These are phyloP conservation scores for Aphaenogaster ashmeadi DNA, from an alignment of 1,140 invertebrate species.

Conservation along the genomic window DNA sequence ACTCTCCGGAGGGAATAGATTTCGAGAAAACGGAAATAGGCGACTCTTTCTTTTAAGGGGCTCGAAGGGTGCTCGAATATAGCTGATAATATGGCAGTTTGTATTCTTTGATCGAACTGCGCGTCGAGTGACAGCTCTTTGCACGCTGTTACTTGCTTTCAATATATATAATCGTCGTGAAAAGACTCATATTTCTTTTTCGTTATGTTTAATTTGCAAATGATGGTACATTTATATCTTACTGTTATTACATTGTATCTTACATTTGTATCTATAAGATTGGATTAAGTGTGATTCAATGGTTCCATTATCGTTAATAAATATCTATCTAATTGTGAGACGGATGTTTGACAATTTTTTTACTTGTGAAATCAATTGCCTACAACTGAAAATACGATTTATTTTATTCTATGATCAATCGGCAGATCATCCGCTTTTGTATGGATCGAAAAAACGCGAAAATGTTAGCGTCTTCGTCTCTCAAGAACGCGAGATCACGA, in stretches of 20 bases:
- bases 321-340: neutral
- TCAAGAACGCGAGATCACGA: conserved; percentile 6
- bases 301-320: neutral
- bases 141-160: neutral
- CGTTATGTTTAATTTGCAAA: neutral
- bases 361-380: neutral
- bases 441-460: neutral
- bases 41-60: neutral
- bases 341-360: neutral
- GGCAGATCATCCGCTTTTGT: neutral
- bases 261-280: neutral
- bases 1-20: neutral
- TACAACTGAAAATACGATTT: neutral
- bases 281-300: neutral
- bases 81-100: conserved; percentile 44
- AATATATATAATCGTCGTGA: conserved; percentile 42
- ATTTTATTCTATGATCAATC: conserved; percentile 12
- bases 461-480: neutral
- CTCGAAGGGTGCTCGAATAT: conserved; percentile 6
- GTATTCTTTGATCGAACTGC: conserved; percentile 48
- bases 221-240: neutral
- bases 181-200: neutral
- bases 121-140: conserved; percentile 41
- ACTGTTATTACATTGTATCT: no score
- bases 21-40: neutral